Conservation (phyloP, 92 coral and sea anemone species). For the Plumapathes pennacea region DNA sequence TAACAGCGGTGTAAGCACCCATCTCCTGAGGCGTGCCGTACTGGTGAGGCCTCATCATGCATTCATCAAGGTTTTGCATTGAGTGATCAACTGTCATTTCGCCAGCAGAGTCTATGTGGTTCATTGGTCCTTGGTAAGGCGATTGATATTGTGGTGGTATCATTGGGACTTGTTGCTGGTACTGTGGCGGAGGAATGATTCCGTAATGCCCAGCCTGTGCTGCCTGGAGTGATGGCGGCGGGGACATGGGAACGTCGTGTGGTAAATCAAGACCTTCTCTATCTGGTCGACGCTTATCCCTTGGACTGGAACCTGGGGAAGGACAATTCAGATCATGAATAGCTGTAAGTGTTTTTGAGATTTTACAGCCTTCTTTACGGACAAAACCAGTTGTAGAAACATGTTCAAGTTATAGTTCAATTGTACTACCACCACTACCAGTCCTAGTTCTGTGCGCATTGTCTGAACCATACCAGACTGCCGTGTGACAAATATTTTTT, state of each 20-base stretch:
- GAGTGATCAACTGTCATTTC: constrained; percentile 76
- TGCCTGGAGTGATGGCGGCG: constrained; percentile 79
- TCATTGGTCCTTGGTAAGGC: constrained; percentile 80
- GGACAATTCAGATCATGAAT: too few species aligned
- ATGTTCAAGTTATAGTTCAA: too few species aligned
- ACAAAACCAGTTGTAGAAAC: too few species aligned
- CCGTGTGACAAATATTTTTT: too few species aligned
- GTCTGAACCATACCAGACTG: too few species aligned
- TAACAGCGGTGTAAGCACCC: constrained; percentile 73
- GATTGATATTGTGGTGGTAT: constrained; percentile 67
- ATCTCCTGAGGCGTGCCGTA: constrained; percentile 82
- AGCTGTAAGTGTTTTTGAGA: too few species aligned
- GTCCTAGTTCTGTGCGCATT: too few species aligned
- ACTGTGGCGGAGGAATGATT: constrained; percentile 84
- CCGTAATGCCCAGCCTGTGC: constrained; percentile 89
- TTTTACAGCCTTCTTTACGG: too few species aligned
- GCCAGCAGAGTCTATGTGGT: constrained; percentile 78
- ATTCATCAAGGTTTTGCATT: constrained; percentile 84
- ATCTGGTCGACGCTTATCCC: constrained; percentile 79
- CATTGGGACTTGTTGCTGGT: constrained; percentile 86
- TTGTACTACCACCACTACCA: too few species aligned
- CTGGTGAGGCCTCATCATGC: constrained; percentile 86
- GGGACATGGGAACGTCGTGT: constrained; percentile 64
- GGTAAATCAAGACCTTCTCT: constrained; percentile 69
- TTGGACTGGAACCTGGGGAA: constrained; percentile 83